These are phyloP conservation scores for Sebastiscus albofasciatus DNA, from an alignment of 2,797 vertebrate genomes.

Conservation along the genomic window DNA sequence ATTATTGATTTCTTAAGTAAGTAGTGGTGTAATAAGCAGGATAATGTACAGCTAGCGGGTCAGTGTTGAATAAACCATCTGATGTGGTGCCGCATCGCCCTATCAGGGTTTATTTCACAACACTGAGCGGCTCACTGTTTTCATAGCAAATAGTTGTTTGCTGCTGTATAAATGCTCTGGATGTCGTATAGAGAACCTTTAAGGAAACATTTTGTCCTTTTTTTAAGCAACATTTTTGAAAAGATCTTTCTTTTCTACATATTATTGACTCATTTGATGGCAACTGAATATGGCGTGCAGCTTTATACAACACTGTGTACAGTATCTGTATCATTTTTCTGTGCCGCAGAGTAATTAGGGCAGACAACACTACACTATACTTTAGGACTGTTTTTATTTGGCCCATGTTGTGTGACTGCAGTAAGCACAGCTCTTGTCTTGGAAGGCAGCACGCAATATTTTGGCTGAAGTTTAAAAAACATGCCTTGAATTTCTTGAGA, in stretches of 20 bases:
- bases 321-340: not conserved
- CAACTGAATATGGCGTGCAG: not conserved
- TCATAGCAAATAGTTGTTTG: no score
- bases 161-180: no score
- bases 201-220: not conserved
- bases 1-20: no score
- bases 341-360: slow-evolving; percentile 2
- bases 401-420: slow-evolving; percentile 3
- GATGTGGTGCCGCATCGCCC: no score
- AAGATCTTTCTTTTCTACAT: not conserved
- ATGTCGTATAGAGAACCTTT: not conserved
- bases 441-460: not conserved
- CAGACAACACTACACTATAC: not conserved
- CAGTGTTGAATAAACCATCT: rapidly evolving
- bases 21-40: no score
- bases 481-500: not conserved
- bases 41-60: no score
- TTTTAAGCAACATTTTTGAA: not conserved
- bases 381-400: not conserved
- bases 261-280: not conserved
- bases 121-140: no score
- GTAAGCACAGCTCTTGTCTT: not conserved
- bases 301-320: not conserved
- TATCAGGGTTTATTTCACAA: no score
- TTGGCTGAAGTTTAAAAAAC: slow-evolving; percentile 20